Base-by-base conservation (phyloP, 2,113 vertebrate species). In the Physeter macrocephalus region DNA sequence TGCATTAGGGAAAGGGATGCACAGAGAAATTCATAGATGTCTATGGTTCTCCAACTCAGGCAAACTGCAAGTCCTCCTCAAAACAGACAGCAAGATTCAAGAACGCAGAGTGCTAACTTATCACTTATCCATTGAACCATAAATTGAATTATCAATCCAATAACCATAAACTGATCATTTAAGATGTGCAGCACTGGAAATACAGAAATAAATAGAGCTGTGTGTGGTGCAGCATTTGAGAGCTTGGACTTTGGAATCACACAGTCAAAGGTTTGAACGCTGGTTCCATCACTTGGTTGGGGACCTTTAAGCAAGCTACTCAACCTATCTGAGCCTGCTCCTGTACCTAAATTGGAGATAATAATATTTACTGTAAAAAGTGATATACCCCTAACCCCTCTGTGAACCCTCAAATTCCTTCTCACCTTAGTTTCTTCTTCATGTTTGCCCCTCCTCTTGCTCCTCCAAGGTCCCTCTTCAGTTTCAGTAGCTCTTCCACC, bases 101-200 rank as follows among this genome's bases (percentile, higher is more conserved):
- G 64, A 86, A 95, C 23, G 36, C 74, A 96, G 31, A 92, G 36
- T 67, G 52, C 31, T 54, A 92, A 57, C 43, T 77, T 62, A 4
- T 67, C 41, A 67, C 14, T 95, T 29, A 95, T 39, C 54, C 18
- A 85, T 1, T 39, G 36, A 85, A 82, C 34, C 46, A 57, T 90
- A 88, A 67, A 84, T n/a, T 92, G n/a, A 90, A 49, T 93, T 49
- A 90, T 59, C 88, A 96, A 69, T 57, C 29, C 21, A 67, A 62
- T 10, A 75, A 66, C 66, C 43, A 88, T 29, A 77, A 57, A 82
- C 6, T 49, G 59, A 82, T 88, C 27, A 67, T 72, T 87, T 94
- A 95, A 72, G 71, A 90, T 23, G 5, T 86, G n/a, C 31, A 54
- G 36, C 64, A 52, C 46, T 83, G 15, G n/a, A 94, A 84, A 91